Percentiles rank a stretch among this genome's conserved stretches.
phyloP scores from a whole-genome alignment of 2,797 vertebrate species.

The Siniperca obscura region DNA sequence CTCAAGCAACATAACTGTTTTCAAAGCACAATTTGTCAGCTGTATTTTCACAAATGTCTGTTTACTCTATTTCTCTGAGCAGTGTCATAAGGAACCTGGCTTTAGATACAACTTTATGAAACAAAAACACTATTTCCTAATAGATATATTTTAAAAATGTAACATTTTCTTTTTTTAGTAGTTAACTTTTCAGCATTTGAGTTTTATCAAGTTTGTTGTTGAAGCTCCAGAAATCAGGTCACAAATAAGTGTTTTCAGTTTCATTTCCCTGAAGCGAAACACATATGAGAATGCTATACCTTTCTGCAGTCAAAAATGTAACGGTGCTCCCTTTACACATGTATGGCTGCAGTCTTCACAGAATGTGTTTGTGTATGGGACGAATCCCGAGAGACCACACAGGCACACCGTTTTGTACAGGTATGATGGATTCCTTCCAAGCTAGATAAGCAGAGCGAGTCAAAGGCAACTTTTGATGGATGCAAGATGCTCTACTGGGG shows the following conservation, averaged over 20 bases:
- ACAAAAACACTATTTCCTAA: neutral
- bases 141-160: neutral
- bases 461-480: constrained; percentile 77
- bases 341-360: constrained; percentile 44
- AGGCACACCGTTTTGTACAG: constrained; percentile 61
- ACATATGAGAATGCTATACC: constrained; percentile 53
- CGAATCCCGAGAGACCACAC: constrained; percentile 54
- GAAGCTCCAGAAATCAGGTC: constrained; percentile 55
- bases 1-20: constrained; percentile 30
- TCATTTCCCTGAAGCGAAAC: constrained; percentile 45
- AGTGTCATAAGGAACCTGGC: neutral
- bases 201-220: constrained; percentile 29
- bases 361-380: constrained; percentile 74
- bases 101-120: neutral
- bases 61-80: constrained; percentile 28
- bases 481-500: constrained; percentile 76
- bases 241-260: constrained; percentile 58
- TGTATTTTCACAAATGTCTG: constrained; percentile 39
- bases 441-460: constrained; percentile 70
- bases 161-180: constrained; percentile 4
- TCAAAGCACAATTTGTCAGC: constrained; percentile 40
- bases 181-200: constrained; percentile 35
- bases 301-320: constrained; percentile 45
- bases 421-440: constrained; percentile 78
- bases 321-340: constrained; percentile 38